Evolutionary conservation across 2,888 invertebrate species (phyloP), one percentile per base, ranked within the genome.

Genomic region (Leucophenga maculata): DNA sequence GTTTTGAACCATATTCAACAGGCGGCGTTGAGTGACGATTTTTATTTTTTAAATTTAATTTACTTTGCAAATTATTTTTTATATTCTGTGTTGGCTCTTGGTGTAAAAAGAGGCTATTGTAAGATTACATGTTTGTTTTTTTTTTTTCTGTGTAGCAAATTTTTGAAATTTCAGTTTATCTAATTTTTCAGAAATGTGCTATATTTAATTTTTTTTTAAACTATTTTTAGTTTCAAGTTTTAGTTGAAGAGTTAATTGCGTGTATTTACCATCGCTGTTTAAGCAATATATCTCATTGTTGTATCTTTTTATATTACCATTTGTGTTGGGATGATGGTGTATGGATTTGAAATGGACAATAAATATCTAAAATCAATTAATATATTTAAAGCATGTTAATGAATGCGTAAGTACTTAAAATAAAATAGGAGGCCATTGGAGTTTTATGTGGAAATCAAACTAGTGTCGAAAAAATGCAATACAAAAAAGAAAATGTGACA

Each of bases 181-280:
- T 39, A 20, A 32, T 44, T 59, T 74, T 72, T 50, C 64, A 79
- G 68, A 79, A 79, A 79, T 77, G 66, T 79, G 79, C 72, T 70
- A 31, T 55, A 57, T 69, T 66, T 16, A n/a, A 64, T 67, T 70
- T 67, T 54, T 22, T 68, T 69, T 69, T 83, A 6, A 6, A 6
- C 1, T 11, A 39, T 11, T 11, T 50, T 8, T 13, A 16, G 50
- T 11, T 16, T 11, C n/a, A 50, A 16, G 16, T 11, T 50, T 16
- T n/a, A 1, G 16, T n/a, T 16, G 50, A 6, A 50, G 18, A 50
- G 18, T 82, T 83, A 83, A 83, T 81, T 81, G 84, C 80, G 80
- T 81, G 80, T 81, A 83, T 81, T 78, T 80, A 76, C 80, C 80
- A 81, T 81, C 84, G 82, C 76, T 83, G 80, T 80, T 82, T 67